Evolutionary conservation across 2,888 invertebrate genomes (phyloP), one percentile per base, ranked within the genome.

Genomic region (Watsonalla cultraria): DNA sequence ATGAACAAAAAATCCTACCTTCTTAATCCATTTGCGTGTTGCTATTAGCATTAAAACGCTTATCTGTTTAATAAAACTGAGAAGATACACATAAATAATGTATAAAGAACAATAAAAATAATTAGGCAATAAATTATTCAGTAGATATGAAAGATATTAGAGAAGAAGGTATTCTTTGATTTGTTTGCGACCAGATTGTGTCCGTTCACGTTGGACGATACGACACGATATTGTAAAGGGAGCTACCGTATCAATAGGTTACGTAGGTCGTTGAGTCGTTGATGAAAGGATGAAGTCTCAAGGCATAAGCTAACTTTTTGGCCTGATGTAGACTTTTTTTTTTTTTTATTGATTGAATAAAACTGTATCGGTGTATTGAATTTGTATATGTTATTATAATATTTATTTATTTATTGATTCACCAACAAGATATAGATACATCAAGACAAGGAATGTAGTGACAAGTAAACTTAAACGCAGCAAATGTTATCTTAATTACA

Each of bases 101-200:
- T 75, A 81, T 80, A 73, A 72, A 65, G 69, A 79, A 83, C 76
- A 82, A 80, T 82, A 77, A 77, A 54, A 58, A 70, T 80, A 81
- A 81, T 80, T 80, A 80, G 74, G 68, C 68, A 70, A 80, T 81
- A 79, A 79, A 80, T 80, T 77, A 74, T 72, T 72, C 65, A 60
- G 59, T 60, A 69, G 78, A 81, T 80, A 78, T 79, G 72, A 76
- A 63, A 68, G 72, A 77, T 79, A 67, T 65, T 59, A 59, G 57
- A 54, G 55, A 54, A 62, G 50, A 55, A 59, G 50, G 54, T 59
- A 42, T 11, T 42, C 11, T 11, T 61, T 65, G 61, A 70, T 65
- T 66, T 65, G 61, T 70, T 68, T 66, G 63, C 60, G 58, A 54
- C 52, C 24, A 24, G 54, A 49, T 56, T 56, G 55, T 46, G 62